These are phyloP conservation scores for Dicyrtomina minuta DNA, from an alignment of 2,888 invertebrate genomes.

Conservation along the genomic window DNA sequence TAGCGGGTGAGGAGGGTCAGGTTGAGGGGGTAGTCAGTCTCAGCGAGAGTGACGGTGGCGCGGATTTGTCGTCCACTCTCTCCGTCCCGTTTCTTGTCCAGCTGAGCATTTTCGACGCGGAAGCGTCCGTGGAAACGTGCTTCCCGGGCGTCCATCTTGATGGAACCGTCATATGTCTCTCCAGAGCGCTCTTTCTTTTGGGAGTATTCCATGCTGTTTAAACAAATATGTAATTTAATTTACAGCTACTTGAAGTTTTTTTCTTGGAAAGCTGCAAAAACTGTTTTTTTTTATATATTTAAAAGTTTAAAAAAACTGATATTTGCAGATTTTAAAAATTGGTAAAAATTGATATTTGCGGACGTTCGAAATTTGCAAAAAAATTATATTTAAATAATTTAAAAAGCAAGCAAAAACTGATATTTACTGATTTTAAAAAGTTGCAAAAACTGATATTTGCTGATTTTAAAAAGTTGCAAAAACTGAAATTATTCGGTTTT, in stretches of 20 bases:
- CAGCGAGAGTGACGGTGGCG: conserved; percentile 34
- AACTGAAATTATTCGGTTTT: too few species aligned
- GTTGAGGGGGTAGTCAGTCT: conserved; percentile 38
- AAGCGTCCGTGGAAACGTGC: conserved; percentile 46
- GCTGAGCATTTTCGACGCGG: conserved; percentile 42
- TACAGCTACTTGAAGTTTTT: not conserved
- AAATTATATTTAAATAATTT: too few species aligned
- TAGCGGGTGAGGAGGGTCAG: conserved; percentile 42
- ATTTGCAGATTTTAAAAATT: not conserved
- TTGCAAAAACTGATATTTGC: too few species aligned
- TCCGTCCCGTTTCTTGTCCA: conserved; percentile 42
- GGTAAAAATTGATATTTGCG: not conserved
- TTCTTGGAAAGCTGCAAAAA: not conserved
- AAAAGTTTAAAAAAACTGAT: not conserved
- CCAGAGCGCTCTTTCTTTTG: conserved; percentile 40
- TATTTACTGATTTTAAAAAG: too few species aligned
- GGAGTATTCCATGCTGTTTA: conserved; percentile 41
- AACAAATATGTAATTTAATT: conserved; percentile 21
- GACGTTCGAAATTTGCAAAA: too few species aligned
- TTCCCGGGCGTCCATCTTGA: conserved; percentile 35
- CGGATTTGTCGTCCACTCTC: conserved; percentile 49
- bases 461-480: too few species aligned
- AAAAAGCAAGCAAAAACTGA: too few species aligned
- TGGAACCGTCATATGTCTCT: conserved; percentile 36
- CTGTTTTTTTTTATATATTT: not conserved